phyloP scores from a whole-genome alignment of 2,888 invertebrate genomes.

The Stenolophus ochropezus region DNA sequence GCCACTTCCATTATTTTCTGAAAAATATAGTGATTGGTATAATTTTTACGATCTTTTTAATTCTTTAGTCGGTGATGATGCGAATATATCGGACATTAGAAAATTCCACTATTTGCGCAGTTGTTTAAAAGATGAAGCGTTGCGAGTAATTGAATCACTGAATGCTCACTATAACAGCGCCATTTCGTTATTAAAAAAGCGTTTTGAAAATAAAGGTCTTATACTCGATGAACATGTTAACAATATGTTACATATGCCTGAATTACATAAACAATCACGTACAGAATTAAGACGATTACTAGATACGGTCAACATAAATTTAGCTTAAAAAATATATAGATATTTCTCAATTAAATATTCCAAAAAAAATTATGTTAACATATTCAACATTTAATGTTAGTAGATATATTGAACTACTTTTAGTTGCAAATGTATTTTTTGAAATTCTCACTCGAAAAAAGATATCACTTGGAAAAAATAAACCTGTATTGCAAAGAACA shows the following conservation, averaged over 20 bases:
- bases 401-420: slow-evolving; percentile 3
- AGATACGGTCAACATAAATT: neutral
- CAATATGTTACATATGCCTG: neutral
- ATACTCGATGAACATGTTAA: neutral
- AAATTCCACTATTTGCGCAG: neutral
- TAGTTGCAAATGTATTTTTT: slow-evolving; percentile 56
- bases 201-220: neutral
- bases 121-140: neutral
- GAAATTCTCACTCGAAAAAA: slow-evolving; percentile 54
- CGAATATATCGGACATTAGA: neutral
- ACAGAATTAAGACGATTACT: neutral
- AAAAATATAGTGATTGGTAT: neutral
- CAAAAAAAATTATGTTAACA: neutral
- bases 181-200: neutral
- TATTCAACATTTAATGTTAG: slow-evolving; percentile 7
- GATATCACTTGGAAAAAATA: slow-evolving; percentile 19
- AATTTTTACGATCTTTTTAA: neutral
- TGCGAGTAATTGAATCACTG: neutral
- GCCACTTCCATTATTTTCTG: neutral
- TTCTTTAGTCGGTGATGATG: neutral
- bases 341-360: slow-evolving; percentile 6
- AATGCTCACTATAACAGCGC: neutral
- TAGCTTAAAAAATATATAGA: neutral
- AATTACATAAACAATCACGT: neutral
- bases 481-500: neutral